These are phyloP conservation scores for Cottus gobio DNA, from an alignment of 2,113 vertebrate species.

Conservation along the genomic window DNA sequence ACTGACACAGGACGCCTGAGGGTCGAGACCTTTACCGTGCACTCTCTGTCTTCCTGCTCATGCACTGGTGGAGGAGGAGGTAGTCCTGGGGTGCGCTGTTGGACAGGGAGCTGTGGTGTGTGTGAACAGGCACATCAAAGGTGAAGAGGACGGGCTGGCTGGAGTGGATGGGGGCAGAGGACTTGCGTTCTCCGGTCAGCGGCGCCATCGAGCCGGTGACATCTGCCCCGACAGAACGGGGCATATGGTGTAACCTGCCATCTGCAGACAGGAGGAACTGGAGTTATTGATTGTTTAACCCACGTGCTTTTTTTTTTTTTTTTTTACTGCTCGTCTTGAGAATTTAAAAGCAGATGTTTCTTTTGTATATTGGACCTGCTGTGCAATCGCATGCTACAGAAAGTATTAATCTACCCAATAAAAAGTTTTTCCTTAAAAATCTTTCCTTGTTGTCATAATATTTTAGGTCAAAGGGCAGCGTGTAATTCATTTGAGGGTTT, in stretches of 20 bases:
- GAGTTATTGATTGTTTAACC: constrained; percentile 21
- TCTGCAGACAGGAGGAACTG: constrained; percentile 79
- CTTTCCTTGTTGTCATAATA: constrained; percentile 32
- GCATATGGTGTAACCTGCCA: constrained; percentile 87
- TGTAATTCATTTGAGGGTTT: constrained; percentile 43
- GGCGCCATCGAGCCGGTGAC: constrained; percentile 84
- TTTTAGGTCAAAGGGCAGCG: constrained; percentile 45
- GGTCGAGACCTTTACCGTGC: constrained; percentile 87
- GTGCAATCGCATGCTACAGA: background rate
- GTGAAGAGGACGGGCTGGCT: constrained; percentile 97
- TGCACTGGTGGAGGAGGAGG: constrained; percentile 97
- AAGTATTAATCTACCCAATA: constrained; percentile 1
- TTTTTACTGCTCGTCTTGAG: background rate
- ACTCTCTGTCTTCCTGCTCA: constrained; percentile 94
- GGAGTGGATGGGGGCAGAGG: constrained; percentile 90
- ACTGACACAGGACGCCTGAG: constrained; percentile 68
- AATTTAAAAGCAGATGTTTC: background rate
- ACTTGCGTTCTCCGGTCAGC: constrained; percentile 89
- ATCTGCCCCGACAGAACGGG: constrained; percentile 90
- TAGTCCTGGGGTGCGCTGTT: constrained; percentile 98
- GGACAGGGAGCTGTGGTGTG: constrained; percentile 89
- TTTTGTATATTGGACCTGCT: background rate
- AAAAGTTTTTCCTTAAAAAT: background rate
- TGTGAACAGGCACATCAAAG: constrained; percentile 88
- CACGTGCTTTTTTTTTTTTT: background rate